Evolutionary conservation across 1,140 invertebrate species (phyloP).

Genomic region (Eupeodes corollae): DNA sequence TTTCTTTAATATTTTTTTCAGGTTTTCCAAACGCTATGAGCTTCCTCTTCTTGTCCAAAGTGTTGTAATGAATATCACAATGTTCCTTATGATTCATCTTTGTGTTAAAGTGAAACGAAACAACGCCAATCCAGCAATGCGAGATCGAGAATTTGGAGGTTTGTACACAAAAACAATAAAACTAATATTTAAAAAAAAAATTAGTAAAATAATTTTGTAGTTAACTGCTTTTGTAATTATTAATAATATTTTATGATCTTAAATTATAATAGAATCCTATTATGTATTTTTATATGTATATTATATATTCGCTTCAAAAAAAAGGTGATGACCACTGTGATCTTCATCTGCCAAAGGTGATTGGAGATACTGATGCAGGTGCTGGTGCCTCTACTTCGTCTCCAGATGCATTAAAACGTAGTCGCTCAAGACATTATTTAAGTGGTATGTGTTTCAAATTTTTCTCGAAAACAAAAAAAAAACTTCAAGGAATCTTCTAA

Average conservation of each 20-base stretch:
- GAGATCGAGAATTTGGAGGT: conserved; percentile 80
- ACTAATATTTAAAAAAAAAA: neutral
- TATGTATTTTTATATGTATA: no score
- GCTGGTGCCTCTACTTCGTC: conserved; percentile 25
- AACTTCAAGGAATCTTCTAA: no score
- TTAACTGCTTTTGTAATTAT: no score
- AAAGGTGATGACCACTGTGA: conserved; percentile 21
- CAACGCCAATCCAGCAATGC: conserved; percentile 54
- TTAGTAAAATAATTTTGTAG: no score
- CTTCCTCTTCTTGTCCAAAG: conserved; percentile 89
- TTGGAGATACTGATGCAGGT: conserved; percentile 26
- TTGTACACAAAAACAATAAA: conserved; percentile 12
- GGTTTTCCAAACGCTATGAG: conserved; percentile 97
- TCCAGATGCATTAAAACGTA: conserved; percentile 23
- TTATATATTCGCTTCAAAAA: conserved; percentile 4
- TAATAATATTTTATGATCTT: no score
- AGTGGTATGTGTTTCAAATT: conserved; percentile 20
- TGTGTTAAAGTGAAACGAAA: conserved; percentile 81
- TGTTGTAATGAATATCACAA: conserved; percentile 92
- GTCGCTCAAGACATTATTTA: conserved; percentile 33
- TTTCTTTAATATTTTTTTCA: conserved; percentile 41
- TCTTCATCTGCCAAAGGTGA: conserved; percentile 31
- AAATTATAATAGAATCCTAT: neutral
- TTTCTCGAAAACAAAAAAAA: neutral
- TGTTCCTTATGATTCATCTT: conserved; percentile 91